phyloP scores from a whole-genome alignment of 2,113 vertebrate species.

The Microcebus murinus region DNA sequence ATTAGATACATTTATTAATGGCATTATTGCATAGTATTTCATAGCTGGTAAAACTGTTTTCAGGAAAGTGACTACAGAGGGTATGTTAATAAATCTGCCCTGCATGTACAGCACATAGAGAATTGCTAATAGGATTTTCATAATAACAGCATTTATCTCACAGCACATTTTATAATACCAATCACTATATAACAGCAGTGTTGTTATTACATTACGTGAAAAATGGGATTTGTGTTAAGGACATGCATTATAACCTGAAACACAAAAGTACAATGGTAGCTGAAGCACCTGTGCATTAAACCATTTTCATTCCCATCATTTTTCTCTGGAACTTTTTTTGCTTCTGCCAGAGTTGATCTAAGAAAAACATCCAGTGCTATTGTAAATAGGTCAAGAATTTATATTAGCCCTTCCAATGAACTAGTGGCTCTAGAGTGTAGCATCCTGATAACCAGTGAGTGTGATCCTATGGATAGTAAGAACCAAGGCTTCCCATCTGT shows the following conservation, averaged over 20 bases:
- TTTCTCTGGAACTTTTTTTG: background rate
- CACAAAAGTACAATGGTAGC: background rate
- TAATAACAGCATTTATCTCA: constrained; percentile 84
- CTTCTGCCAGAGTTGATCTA: background rate
- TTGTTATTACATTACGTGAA: constrained; percentile 74
- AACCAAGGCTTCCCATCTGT: background rate
- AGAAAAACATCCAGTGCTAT: background rate
- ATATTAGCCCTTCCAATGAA: background rate
- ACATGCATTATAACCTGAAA: constrained; percentile 45
- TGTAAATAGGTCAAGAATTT: constrained; percentile 29
- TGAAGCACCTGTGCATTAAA: background rate
- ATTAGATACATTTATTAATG: constrained; percentile 85
- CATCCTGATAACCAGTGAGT: background rate
- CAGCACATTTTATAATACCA: constrained; percentile 78
- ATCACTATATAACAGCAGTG: constrained; percentile 68
- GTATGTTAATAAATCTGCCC: constrained; percentile 81
- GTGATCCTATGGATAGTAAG: rapidly evolving
- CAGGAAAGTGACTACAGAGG: constrained; percentile 79
- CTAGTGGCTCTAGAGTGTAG: background rate
- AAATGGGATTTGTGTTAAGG: constrained; percentile 80
- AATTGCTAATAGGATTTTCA: constrained; percentile 85
- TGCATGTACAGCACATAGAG: constrained; percentile 60
- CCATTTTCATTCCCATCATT: constrained; percentile 37
- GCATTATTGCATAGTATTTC: constrained; percentile 81
- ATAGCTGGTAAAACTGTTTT: constrained; percentile 80